Evolutionary conservation across 2,797 vertebrate species (phyloP), one percentile per base, ranked within the genome.

Genomic region (Chiloscyllium punctatum): DNA sequence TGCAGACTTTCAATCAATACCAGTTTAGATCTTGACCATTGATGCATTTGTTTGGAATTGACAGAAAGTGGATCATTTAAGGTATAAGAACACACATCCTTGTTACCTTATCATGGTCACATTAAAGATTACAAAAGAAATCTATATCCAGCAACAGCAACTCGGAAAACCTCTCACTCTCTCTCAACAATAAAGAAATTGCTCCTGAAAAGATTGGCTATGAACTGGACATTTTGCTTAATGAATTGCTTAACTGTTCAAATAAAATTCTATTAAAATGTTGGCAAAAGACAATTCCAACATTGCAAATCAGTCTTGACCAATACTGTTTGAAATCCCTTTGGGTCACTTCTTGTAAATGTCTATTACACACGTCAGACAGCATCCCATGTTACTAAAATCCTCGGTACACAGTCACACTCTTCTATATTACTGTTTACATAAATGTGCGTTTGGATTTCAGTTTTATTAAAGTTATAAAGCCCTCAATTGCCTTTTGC

Each of bases 401-500:
- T 21, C 90, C 69, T 72, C 94, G 68, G 69, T 74, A 71, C 68
- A 94, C 37, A 74, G 94, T 77, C 94, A 95, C 94, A 95, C 94
- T 95, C 94, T 96, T 95, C 96, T 51, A 95, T 13, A 96, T 97
- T 96, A 95, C 96, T 92, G 96, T 96, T 95, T 96, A 96, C 96
- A 96, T 71, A 77, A 96, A 96, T 96, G 94, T 95, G 71, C 71
- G 94, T 74, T 74, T 95, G 6, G 94, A 71, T 95, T 95, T 74
- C 94, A 72, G 71, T 96, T 97, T 96, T 96, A 96, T 96, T 96
- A 51, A 95, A 74, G 96, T 97, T 97, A 97, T 98, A 97, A 94
- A 97, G 97, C 97, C 97, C 97, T 97, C 97, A 96, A 97, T 97
- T 97, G 97, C 97, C 97, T 97, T 96, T 96, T 97, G 77, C 97